These are phyloP conservation scores for Morinoia aosen DNA, from an alignment of 2,888 invertebrate genomes.

Conservation along the genomic window DNA sequence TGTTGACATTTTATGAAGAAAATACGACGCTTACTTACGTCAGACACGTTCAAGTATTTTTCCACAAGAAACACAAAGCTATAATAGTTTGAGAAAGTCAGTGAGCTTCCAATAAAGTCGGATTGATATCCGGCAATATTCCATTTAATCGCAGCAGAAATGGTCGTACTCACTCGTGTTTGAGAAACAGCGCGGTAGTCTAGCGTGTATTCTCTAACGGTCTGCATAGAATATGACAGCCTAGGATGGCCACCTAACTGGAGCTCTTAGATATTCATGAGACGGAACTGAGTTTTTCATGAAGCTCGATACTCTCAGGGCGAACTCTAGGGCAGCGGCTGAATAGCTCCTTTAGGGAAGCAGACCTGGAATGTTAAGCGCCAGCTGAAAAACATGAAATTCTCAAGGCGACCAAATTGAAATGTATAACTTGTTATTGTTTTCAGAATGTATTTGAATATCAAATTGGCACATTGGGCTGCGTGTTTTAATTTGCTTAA, in stretches of 20 bases:
- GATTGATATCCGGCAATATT: neutral
- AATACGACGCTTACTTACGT: too few relatives aligned
- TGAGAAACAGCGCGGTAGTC: neutral
- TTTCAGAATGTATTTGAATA: neutral
- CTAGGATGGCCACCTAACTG: neutral
- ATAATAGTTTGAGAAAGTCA: too few relatives aligned
- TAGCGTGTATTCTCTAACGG: neutral
- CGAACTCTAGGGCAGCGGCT: neutral
- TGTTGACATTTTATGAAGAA: too few relatives aligned
- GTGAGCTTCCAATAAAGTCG: too few relatives aligned
- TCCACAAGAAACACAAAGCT: too few relatives aligned
- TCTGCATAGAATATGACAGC: neutral
- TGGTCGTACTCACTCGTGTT: neutral
- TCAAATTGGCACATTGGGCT: neutral
- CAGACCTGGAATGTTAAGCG: neutral
- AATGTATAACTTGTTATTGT: neutral
- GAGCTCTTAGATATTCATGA: constrained; percentile 1
- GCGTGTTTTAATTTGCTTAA: too few relatives aligned
- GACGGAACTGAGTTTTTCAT: neutral
- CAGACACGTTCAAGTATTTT: too few relatives aligned
- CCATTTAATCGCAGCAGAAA: neutral
- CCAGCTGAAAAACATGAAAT: neutral
- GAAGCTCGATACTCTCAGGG: neutral
- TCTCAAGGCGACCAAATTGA: neutral
- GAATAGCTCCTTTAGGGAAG: neutral